Conservation (phyloP, 1,140 invertebrate species). For the Eulimnadia texana region DNA sequence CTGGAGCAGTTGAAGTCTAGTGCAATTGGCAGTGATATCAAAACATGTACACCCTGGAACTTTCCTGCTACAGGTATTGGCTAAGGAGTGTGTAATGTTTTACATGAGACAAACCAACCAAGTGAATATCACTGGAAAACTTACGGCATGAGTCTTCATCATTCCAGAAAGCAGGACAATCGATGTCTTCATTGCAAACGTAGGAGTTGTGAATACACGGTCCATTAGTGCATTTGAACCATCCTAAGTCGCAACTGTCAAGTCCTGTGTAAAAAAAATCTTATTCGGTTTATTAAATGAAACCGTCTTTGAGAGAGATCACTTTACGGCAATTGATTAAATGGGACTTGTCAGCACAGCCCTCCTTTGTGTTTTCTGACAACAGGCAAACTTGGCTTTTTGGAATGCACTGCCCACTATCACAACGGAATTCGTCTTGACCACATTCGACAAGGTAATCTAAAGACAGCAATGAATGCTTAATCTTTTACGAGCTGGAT, state of each 20-base stretch:
- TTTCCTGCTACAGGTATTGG: no score
- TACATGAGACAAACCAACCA: no score
- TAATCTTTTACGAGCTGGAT: no score
- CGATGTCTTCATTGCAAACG: slow-evolving; percentile 29
- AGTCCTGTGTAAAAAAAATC: slow-evolving; percentile 8
- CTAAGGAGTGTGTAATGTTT: no score
- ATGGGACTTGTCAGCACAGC: slow-evolving; percentile 34
- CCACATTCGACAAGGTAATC: slow-evolving; percentile 18
- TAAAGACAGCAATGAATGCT: background rate
- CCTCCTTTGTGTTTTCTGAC: slow-evolving; percentile 20
- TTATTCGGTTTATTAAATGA: no score
- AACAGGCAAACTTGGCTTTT: slow-evolving; percentile 23
- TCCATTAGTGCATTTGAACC: slow-evolving; percentile 26
- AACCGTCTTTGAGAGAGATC: background rate
- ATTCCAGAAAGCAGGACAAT: slow-evolving; percentile 31
- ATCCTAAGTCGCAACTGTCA: slow-evolving; percentile 18
- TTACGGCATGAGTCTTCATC: slow-evolving; percentile 31
- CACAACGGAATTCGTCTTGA: slow-evolving; percentile 26
- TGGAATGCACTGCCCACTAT: slow-evolving; percentile 27
- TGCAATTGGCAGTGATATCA: no score
- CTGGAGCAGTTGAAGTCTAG: no score
- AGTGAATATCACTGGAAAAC: slow-evolving; percentile 14
- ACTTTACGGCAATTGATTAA: slow-evolving; percentile 32
- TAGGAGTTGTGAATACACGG: slow-evolving; percentile 25
- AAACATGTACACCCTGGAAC: no score